Conservation (phyloP, 2,113 vertebrate species). For the Nicator chloris region DNA sequence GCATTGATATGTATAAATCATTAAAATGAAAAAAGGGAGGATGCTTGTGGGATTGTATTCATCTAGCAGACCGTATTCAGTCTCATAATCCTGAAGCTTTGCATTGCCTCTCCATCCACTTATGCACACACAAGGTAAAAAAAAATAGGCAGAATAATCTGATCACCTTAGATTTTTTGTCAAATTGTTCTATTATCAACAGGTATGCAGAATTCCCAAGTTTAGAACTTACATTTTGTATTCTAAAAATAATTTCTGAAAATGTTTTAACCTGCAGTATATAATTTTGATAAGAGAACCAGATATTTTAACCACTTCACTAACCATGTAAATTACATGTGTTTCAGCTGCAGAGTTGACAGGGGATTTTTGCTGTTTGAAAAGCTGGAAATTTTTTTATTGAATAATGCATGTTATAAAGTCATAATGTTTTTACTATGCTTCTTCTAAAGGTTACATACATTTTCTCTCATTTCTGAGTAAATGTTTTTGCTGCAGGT, state of each 20-base stretch:
- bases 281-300: background rate
- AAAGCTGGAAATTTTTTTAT: background rate
- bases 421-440: background rate
- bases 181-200: background rate
- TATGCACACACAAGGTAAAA: background rate
- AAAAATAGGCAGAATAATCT: background rate
- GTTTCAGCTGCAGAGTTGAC: background rate
- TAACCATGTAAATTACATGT: background rate
- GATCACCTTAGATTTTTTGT: background rate
- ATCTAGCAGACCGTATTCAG: background rate
- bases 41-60: background rate
- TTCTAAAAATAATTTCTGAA: background rate
- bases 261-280: background rate
- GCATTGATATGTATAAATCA: background rate
- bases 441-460: background rate
- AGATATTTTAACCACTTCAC: background rate
- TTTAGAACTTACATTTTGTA: background rate
- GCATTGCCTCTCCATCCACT: background rate
- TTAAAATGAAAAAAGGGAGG: accelerated
- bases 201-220: background rate
- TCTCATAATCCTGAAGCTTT: background rate
- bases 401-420: background rate
- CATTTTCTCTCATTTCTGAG: background rate
- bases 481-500: background rate
- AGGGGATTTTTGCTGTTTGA: background rate